Base-by-base conservation (phyloP, 1,140 invertebrate genomes). In the Mya arenaria region DNA sequence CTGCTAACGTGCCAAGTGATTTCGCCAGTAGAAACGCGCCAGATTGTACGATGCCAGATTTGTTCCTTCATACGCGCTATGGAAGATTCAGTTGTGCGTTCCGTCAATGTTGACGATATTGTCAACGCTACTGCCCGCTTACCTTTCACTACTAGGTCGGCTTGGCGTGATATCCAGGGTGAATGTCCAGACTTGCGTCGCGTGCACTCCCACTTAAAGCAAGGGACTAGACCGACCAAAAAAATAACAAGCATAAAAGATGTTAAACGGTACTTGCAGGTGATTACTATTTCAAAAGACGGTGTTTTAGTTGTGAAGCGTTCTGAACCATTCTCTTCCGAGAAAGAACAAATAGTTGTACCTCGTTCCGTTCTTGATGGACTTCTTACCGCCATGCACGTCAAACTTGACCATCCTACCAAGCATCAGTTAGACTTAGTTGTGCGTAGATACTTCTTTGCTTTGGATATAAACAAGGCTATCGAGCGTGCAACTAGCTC, bases 351-450 rank as follows among this genome's bases (percentile, higher is more conserved):
- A n/a, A 85, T 86, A 52, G 65, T 86, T 15, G 84, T 88, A 25
- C 84, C 85, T 1, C 58, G 83, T 34, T 1, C 25, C 15, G 77
- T 85, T 17, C 28, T 84, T 17, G 71, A 86, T 60, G 80, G 86
- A 19, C 65, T 88, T 19, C 0, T 86, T 15, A 85, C 82, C 19
- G 79, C 85, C n/a, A 34, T 85, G 44, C 86, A 87, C 63, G 52
- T 87, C 32, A 82, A 87, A 65, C 77, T 87, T 23, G 56, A 73
- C 36, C 85, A 88, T 56, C 84, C 78, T 28, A 71, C 82, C 10
- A 44, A 17, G 8, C 62, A 86, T 60, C 82, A 86, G 30, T 44
- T 86, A 60, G 73, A 84, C 44, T 48, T 72, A 15, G 83, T 85
- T 34, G 36, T 84, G 8, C 34, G 75, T 13, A 72, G 84, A 0